A percentile compares a stretch with the other conserved stretches of the same genome.
phyloP scores from a whole-genome alignment of 2,113 vertebrate species.

The Eonycteris spelaea region DNA sequence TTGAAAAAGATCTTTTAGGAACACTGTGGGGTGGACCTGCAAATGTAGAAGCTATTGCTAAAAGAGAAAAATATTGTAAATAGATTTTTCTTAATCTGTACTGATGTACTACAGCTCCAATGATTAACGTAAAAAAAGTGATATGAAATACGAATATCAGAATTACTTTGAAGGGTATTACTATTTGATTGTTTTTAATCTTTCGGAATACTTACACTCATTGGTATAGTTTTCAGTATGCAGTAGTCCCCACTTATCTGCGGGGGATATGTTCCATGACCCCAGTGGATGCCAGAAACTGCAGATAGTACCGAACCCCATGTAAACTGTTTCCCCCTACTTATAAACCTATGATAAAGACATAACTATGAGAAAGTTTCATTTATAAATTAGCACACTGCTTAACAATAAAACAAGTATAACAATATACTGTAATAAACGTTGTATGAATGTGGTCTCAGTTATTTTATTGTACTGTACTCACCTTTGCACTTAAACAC shows the following conservation, averaged over 20 bases:
- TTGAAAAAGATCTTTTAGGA: constrained; percentile 90
- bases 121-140: neutral
- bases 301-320: neutral
- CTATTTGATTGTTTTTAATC: neutral
- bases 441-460: neutral
- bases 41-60: constrained; percentile 89
- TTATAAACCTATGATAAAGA: neutral
- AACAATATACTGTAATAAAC: neutral
- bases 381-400: neutral
- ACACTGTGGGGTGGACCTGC: constrained; percentile 93
- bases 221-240: neutral
- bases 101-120: neutral
- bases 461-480: neutral
- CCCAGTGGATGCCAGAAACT: neutral
- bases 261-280: neutral
- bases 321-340: neutral
- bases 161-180: neutral
- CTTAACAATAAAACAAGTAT: neutral
- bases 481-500: neutral
- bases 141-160: neutral
- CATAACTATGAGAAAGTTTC: neutral
- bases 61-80: constrained; percentile 85
- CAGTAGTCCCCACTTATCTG: neutral
- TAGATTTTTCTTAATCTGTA: neutral
- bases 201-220: neutral